Evolutionary conservation across 2,888 invertebrate genomes (phyloP), one percentile per base, ranked within the genome.

Genomic region (Cheilosia impressa): DNA sequence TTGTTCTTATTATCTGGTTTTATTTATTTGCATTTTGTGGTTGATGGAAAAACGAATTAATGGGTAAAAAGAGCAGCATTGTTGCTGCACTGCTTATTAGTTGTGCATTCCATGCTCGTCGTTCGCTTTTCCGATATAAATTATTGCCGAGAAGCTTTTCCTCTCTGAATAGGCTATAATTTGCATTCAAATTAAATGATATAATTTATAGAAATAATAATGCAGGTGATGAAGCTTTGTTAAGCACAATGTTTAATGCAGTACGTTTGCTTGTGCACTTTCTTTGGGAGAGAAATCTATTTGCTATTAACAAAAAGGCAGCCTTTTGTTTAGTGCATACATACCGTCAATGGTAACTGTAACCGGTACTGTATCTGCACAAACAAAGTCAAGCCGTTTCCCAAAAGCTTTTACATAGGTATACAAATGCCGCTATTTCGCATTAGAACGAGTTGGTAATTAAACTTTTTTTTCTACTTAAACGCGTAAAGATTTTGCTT

Each of bases 241-340:
- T 52, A 60, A 24, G 15, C 38, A 27, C 17, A 19, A 47, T 38
- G 58, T 17, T 24, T 50, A 22, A 27, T 22, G 41, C 24, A n/a
- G 31, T 55, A 55, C 7, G 4, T n/a, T 15, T 9, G n/a, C 27
- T 6, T 34, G 5, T 9, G 38, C 63, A 83, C 82, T 83, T 83
- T 83, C 82, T 73, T 83, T 78, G 82, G 77, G 82, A 83, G 82
- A 83, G 82, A 83, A 83, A 83, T 83, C 78, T 83, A 60, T 83
- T 83, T 65, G 62, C 72, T 72, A 41, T 9, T 53, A 60, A 34
- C 68, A 52, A 47, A 66, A 82, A 68, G 47, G 45, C 78, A 19
- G 72, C 55, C 60, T 83, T 38, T 68, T 72, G 72, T 72, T 78
- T 43, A 62, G 66, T 72, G 72, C 78, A 55, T 68, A 78, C 78